Conservation (phyloP, 35 echinoderm and acorn worm species). For the Lytechinus pictus region DNA sequence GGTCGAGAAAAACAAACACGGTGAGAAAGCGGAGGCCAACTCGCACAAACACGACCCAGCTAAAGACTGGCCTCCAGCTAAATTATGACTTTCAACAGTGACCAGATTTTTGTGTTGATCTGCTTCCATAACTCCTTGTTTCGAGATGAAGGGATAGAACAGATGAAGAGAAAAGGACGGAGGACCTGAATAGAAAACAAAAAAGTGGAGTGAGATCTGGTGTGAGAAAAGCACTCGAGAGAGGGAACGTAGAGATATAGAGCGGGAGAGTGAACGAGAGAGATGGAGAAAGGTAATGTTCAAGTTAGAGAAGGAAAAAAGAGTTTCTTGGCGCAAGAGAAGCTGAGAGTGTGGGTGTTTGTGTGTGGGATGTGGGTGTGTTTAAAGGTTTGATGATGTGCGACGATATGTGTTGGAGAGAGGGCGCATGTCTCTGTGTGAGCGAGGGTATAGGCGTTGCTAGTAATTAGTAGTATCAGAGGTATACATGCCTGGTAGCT, state of each 20-base stretch:
- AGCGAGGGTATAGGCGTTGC: too few species aligned
- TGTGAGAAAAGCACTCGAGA: background rate
- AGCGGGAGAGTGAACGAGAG: background rate
- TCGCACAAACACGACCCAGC: constrained; percentile 39
- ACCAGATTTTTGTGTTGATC: constrained; percentile 43
- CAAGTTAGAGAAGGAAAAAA: background rate
- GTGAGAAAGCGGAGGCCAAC: constrained; percentile 28
- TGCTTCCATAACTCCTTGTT: constrained; percentile 34
- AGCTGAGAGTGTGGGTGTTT: too few species aligned
- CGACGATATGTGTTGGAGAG: too few species aligned
- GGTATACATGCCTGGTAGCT: too few species aligned
- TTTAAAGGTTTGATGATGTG: too few species aligned
- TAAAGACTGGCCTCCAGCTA: constrained; percentile 42
- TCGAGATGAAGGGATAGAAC: background rate
- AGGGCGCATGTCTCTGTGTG: too few species aligned
- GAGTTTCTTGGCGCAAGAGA: background rate
- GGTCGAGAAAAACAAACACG: constrained; percentile 48
- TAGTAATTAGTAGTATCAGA: too few species aligned
- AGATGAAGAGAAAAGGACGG: background rate
- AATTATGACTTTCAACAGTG: constrained; percentile 59
- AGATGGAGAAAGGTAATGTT: background rate
- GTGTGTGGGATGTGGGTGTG: too few species aligned
- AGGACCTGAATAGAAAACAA: constrained; percentile 1
- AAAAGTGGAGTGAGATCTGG: background rate
- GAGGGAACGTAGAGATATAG: background rate